Evolutionary conservation across 2,113 vertebrate species (phyloP).

Genomic region (Elaphurus davidianus): DNA sequence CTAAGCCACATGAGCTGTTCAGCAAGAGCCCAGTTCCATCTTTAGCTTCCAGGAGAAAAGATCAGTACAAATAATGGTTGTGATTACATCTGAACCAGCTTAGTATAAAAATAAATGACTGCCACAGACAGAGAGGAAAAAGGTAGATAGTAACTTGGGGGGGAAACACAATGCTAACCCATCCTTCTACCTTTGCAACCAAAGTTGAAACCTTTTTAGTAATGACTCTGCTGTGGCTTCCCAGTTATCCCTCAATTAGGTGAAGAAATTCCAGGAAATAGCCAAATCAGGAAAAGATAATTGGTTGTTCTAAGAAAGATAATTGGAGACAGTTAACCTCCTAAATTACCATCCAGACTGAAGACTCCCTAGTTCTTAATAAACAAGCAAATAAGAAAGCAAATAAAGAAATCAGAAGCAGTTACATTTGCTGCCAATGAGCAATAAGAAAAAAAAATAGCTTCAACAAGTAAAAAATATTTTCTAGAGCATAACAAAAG

Average conservation of each 20-base stretch:
- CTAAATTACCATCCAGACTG: conserved; percentile 7
- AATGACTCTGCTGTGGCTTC: neutral
- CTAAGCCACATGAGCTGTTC: neutral
- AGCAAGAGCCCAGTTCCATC: neutral
- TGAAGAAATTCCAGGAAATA: conserved; percentile 28
- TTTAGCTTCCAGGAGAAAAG: neutral
- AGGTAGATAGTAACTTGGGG: neutral
- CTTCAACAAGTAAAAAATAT: neutral
- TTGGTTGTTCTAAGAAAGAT: neutral
- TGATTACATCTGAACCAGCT: neutral
- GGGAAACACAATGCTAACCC: neutral
- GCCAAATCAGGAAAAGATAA: neutral
- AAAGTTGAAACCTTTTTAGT: neutral
- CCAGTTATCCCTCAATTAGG: neutral
- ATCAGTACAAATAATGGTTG: neutral
- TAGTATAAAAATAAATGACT: neutral
- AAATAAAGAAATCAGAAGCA: conserved; percentile 34
- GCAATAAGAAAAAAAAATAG: neutral
- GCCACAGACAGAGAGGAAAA: neutral
- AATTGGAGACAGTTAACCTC: neutral
- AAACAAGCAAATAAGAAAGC: conserved; percentile 9
- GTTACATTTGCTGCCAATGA: neutral
- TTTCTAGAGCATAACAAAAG: neutral
- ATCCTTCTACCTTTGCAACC: neutral
- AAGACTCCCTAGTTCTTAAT: neutral